Percentiles rank a stretch among this genome's conserved stretches.
Conservation (phyloP, 2,797 vertebrate genomes). For the Enteromius radiatus region DNA sequence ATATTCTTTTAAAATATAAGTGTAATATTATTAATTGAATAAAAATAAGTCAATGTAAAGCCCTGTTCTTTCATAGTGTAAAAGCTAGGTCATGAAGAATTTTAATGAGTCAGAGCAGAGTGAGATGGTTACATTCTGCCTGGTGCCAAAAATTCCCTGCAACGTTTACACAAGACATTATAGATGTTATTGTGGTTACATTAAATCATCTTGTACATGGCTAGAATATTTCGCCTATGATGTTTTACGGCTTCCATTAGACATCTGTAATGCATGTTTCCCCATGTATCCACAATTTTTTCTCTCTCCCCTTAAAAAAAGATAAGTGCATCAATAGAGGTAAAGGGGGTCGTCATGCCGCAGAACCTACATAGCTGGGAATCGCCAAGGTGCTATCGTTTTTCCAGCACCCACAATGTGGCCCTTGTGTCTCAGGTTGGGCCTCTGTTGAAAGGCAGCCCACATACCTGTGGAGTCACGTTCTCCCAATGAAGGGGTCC, state of each 20-base stretch:
- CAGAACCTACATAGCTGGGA: conserved; percentile 76
- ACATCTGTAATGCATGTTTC: conserved; percentile 38
- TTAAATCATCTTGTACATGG: conserved; percentile 36
- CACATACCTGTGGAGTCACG: conserved; percentile 54
- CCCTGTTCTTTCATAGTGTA: conserved; percentile 3
- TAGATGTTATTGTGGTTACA: conserved; percentile 40
- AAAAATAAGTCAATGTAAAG: too few relatives aligned
- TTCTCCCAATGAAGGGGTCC: conserved; percentile 45
- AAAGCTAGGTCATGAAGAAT: neutral
- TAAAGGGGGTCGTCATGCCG: conserved; percentile 63
- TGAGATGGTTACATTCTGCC: neutral
- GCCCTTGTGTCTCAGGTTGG: conserved; percentile 76
- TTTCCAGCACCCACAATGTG: conserved; percentile 77
- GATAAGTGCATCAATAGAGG: conserved; percentile 37
- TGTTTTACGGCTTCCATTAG: conserved; percentile 30
- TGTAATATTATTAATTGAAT: neutral
- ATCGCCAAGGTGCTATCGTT: conserved; percentile 74
- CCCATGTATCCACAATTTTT: conserved; percentile 2
- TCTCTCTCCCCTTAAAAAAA: conserved; percentile 16
- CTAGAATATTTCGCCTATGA: conserved; percentile 23
- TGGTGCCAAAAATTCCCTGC: conserved; percentile 20
- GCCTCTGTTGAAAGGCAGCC: conserved; percentile 55
- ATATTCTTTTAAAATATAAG: neutral
- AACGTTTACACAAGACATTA: conserved; percentile 36
- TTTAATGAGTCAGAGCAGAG: neutral